Conservation (phyloP, 2,888 invertebrate species). For the Scrobipalpa costella region DNA sequence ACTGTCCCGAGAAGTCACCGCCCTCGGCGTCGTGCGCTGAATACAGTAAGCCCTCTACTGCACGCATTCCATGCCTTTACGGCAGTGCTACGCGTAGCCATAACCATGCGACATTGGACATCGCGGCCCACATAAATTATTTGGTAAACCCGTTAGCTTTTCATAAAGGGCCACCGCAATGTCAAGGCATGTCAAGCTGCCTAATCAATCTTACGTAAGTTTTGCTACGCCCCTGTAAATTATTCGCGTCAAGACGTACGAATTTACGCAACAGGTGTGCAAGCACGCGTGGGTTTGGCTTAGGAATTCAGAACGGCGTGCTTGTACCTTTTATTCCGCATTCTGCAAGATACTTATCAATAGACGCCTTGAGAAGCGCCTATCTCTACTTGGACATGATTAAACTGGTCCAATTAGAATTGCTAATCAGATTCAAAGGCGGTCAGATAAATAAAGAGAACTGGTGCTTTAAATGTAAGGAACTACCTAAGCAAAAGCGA, state of each 20-base stretch:
- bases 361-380: constrained; percentile 33
- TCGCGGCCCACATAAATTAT: constrained; percentile 67
- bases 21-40: constrained; percentile 68
- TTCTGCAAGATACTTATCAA: constrained; percentile 37
- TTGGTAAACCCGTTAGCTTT: constrained; percentile 64
- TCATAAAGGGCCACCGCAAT: not conserved
- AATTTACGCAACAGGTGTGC: constrained; percentile 52
- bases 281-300: constrained; percentile 46
- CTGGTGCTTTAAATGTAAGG: constrained; percentile 3
- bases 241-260: constrained; percentile 27
- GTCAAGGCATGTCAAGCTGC: constrained; percentile 9
- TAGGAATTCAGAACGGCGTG: constrained; percentile 43
- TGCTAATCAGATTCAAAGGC: constrained; percentile 21
- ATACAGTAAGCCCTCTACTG: constrained; percentile 62
- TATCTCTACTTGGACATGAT: constrained; percentile 29
- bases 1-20: constrained; percentile 75
- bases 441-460: constrained; percentile 14
- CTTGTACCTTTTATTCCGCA: constrained; percentile 41
- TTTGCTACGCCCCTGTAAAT: not conserved
- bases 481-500: constrained; percentile 17
- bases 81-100: constrained; percentile 58
- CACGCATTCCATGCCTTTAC: constrained; percentile 61
- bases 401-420: constrained; percentile 34
- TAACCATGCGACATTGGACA: constrained; percentile 62
- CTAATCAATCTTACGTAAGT: not conserved